phyloP scores from a whole-genome alignment of 2,797 vertebrate species.

The Chloroceryle amazona region DNA sequence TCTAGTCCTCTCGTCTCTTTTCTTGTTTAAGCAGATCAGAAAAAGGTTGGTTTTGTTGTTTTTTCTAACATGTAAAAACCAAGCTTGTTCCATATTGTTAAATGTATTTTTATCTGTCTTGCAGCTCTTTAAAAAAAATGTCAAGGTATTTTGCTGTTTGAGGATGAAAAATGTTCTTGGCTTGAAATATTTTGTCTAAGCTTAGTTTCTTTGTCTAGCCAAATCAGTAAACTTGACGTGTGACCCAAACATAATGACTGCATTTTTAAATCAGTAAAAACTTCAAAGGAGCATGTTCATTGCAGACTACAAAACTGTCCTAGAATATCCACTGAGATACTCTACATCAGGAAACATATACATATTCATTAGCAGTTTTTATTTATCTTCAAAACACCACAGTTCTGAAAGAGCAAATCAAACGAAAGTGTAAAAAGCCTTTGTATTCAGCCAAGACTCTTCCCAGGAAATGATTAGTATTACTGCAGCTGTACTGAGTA shows the following conservation, averaged over 20 bases:
- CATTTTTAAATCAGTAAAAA: slow-evolving; percentile 18
- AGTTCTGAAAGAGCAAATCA: slow-evolving; percentile 27
- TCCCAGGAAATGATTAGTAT: slow-evolving; percentile 6
- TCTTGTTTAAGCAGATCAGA: neutral
- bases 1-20: neutral
- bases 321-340: slow-evolving; percentile 3
- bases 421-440: slow-evolving; percentile 1
- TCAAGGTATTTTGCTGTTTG: neutral
- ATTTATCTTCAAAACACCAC: slow-evolving; percentile 37
- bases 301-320: neutral
- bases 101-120: neutral
- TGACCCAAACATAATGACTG: slow-evolving; percentile 14
- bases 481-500: neutral
- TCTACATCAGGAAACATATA: slow-evolving; percentile 5
- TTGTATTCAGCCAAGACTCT: neutral
- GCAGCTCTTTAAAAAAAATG: neutral
- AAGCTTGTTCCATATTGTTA: neutral
- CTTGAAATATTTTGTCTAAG: slow-evolving; percentile 24
- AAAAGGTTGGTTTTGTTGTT: neutral
- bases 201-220: slow-evolving; percentile 50
- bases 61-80: neutral
- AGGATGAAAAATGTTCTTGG: neutral
- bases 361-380: slow-evolving; percentile 22
- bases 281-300: slow-evolving; percentile 50
- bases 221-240: slow-evolving; percentile 35